phyloP scores from a whole-genome alignment of 2,113 vertebrate species.

The Lamprotornis superbus region DNA sequence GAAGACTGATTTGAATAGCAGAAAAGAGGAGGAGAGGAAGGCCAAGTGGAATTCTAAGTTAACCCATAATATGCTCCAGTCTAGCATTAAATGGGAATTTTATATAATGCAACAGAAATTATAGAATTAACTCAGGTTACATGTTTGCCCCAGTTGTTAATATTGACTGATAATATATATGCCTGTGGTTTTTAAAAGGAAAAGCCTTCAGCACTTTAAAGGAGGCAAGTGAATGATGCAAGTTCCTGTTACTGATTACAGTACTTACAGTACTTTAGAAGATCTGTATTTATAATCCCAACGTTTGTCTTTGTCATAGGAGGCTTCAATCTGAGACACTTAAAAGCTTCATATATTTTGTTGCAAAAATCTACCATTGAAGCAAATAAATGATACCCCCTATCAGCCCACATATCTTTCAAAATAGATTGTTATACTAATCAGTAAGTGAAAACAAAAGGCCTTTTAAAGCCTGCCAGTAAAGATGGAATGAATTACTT shows the following conservation, averaged over 20 bases:
- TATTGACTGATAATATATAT: not conserved
- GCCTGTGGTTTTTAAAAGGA: constrained; percentile 8
- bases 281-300: constrained; percentile 17
- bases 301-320: not conserved
- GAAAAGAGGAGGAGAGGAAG: constrained; percentile 31
- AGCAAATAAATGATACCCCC: constrained; percentile 16
- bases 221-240: not conserved
- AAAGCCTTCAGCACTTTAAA: constrained; percentile 29
- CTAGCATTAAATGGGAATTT: not conserved
- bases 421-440: constrained; percentile 38
- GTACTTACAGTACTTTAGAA: constrained; percentile 11
- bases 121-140: not conserved
- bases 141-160: not conserved
- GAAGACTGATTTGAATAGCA: constrained; percentile 76
- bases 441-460: constrained; percentile 49
- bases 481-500: constrained; percentile 56
- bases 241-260: constrained; percentile 24
- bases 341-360: constrained; percentile 43
- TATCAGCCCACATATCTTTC: constrained; percentile 35
- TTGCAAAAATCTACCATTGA: not conserved
- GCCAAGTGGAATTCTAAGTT: constrained; percentile 54
- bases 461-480: constrained; percentile 51
- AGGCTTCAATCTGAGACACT: not conserved
- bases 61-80: constrained; percentile 52
- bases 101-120: not conserved